These are phyloP conservation scores for Apolygus lucorum DNA, from an alignment of 1,140 invertebrate genomes.

Conservation along the genomic window DNA sequence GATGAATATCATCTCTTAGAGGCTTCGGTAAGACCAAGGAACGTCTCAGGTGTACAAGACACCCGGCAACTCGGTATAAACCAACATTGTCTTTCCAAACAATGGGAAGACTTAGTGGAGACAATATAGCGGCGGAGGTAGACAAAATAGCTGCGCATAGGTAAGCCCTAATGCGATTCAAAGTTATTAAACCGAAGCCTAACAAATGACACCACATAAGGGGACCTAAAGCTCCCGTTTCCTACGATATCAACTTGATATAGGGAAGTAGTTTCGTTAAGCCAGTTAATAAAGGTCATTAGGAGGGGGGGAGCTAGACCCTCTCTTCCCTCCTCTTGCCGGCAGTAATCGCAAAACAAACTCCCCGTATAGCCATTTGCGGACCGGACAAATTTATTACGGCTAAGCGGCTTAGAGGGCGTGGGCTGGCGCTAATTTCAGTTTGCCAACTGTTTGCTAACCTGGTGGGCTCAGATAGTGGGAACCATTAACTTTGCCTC, in stretches of 20 bases:
- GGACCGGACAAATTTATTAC: slow-evolving; percentile 1
- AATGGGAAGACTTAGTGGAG: too few relatives aligned
- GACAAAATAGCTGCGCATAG: too few relatives aligned
- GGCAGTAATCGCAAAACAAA: background rate
- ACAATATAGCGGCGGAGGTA: too few relatives aligned
- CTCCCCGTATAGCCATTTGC: background rate
- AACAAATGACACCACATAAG: background rate
- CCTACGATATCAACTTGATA: background rate
- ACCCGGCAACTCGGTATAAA: too few relatives aligned
- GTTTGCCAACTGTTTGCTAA: slow-evolving; percentile 1
- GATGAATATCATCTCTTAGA: too few relatives aligned
- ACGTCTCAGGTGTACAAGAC: too few relatives aligned
- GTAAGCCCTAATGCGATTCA: too few relatives aligned
- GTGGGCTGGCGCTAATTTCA: background rate
- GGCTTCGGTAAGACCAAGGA: too few relatives aligned
- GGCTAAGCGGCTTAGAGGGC: background rate
- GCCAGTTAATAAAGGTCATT: background rate
- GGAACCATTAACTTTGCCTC: background rate
- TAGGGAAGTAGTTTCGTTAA: slow-evolving; percentile 1
- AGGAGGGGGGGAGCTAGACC: background rate
- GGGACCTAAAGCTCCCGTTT: too few relatives aligned
- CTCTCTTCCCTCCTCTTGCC: background rate
- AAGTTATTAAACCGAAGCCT: background rate
- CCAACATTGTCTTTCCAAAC: too few relatives aligned
- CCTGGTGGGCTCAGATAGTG: background rate